Evolutionary conservation across 2,113 vertebrate species (phyloP), one percentile per base, ranked within the genome.

Genomic region (Aspidoscelis tigris): DNA sequence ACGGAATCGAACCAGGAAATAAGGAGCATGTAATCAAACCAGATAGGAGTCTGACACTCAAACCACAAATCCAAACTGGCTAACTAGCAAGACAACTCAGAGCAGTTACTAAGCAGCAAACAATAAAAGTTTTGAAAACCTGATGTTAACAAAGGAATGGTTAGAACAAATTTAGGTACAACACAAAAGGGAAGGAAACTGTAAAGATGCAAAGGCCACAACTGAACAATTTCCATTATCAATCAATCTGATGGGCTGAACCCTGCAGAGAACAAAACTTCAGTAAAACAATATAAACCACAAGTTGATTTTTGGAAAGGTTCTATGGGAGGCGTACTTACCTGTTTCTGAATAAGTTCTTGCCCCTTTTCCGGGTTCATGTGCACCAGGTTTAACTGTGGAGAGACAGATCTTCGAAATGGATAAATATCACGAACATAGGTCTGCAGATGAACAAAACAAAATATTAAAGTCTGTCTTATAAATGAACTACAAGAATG

Each of bases 301-400:
- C 47, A 33, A 64, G 55, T 82, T 83, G 50, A 77, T 70, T 41
- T 55, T 16, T n/a, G 76, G 71, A 83, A 22, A 22, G 80, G 6
- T 73, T 87, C 44, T 22, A n/a, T 72, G 64, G 22, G 7, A 44
- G 21, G 12, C 50, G 7, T 16, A 74, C 72, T 22, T 90, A 98
- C 98, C 97, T 99, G 99, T 89, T 99, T 99, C 94, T 99, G 98
- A 94, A 99, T 99, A 33, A 99, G 98, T 86, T 99, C 98, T 91
- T 98, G 98, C 24, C 99, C 99, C 88, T 98, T 99, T 87, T 99
- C 98, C 1, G 98, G 98, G 83, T 97, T 96, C 98, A 99, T 99
- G 89, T 99, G 97, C 47, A 99, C 98, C 65, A 99, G 95, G 92
- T 99, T 99, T 88, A 99, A 96, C 94, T 99, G 98, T 0, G 99